A percentile compares a stretch with the other conserved stretches of the same genome.
Conservation (phyloP, 2,888 invertebrate species). For the Saturnia pavonia region DNA sequence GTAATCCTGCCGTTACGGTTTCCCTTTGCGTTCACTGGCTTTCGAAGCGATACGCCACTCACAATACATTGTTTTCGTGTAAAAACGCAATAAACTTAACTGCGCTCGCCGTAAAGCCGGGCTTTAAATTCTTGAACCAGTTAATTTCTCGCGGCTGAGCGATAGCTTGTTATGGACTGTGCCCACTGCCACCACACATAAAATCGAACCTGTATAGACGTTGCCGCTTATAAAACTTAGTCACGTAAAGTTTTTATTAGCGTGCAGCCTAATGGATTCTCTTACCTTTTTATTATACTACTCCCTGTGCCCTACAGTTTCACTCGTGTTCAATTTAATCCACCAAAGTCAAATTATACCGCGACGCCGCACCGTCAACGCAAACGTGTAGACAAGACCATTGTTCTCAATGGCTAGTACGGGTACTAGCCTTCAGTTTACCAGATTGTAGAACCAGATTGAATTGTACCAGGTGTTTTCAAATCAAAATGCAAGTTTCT, state of each 20-base stretch:
- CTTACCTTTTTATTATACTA: conserved; percentile 40
- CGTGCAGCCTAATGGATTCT: conserved; percentile 46
- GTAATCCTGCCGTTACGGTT: conserved; percentile 54
- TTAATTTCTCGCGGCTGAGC: conserved; percentile 44
- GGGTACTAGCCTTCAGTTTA: too few relatives aligned
- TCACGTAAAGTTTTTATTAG: conserved; percentile 49
- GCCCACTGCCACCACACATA: conserved; percentile 41
- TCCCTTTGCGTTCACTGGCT: conserved; percentile 34
- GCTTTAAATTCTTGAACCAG: conserved; percentile 54
- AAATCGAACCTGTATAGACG: conserved; percentile 45
- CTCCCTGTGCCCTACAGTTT: too few relatives aligned
- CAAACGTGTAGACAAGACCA: too few relatives aligned
- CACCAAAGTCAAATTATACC: too few relatives aligned
- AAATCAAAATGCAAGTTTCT: too few relatives aligned
- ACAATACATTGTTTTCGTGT: conserved; percentile 49
- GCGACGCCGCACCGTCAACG: too few relatives aligned
- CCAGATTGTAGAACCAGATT: too few relatives aligned
- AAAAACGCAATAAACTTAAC: conserved; percentile 54
- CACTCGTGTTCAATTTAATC: too few relatives aligned
- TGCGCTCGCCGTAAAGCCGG: conserved; percentile 39
- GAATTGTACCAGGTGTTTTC: too few relatives aligned
- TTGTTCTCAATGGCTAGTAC: too few relatives aligned
- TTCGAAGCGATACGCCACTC: conserved; percentile 26
- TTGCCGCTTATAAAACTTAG: conserved; percentile 34
- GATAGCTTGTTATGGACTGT: conserved; percentile 43